Evolutionary conservation across 2,797 vertebrate species (phyloP), one percentile per base, ranked within the genome.

Genomic region (Yasuhikotakia modesta): DNA sequence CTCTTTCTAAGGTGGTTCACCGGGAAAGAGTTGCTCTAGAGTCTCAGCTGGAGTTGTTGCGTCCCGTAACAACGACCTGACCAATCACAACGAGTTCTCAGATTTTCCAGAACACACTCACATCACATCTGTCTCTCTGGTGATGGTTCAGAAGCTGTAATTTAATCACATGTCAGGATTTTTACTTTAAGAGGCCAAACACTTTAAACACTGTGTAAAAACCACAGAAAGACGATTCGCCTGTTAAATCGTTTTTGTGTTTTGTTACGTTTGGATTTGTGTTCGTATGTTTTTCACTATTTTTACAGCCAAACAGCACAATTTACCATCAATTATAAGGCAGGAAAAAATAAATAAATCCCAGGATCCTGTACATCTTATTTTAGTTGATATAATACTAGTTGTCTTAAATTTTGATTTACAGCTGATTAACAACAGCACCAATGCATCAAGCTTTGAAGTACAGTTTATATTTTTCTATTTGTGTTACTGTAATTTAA

Each of bases 11-110:
- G 97, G 96, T 95, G 82, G 95, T 97, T 85, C 96, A 97, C 88
- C 94, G 95, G 85, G 95, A 98, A 80, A 91, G 96, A 79, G 94
- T 97, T 87, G 93, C 95, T 73, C 86, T 99, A 93, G 97, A 98
- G 92, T 94, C 93, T 0, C 96, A 97, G 89, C 87, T 99, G 91
- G 96, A 98, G 73, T 90, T 94, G 64, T 92, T 97, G 46, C 95
- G 96, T 61, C 96, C 97, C 4, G 87, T 95, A 84, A 89, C 95
- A 0, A 94, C 94, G 3, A 89, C 94, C 52, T 65, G 65, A 77
- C 27, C 64, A 73, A 30, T 58, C 52, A 58, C 64, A 21, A 21
- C 10, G 73, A 30, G 46, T 46, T 19, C 16, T 61, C 27, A 39
- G 60, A 50, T 50, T 46, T 22, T 58, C 14, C 55, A 52, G 57